A percentile compares a stretch with the other conserved stretches of the same genome.
phyloP scores from a whole-genome alignment of 2,113 vertebrate genomes.

The Dasyprocta punctata region DNA sequence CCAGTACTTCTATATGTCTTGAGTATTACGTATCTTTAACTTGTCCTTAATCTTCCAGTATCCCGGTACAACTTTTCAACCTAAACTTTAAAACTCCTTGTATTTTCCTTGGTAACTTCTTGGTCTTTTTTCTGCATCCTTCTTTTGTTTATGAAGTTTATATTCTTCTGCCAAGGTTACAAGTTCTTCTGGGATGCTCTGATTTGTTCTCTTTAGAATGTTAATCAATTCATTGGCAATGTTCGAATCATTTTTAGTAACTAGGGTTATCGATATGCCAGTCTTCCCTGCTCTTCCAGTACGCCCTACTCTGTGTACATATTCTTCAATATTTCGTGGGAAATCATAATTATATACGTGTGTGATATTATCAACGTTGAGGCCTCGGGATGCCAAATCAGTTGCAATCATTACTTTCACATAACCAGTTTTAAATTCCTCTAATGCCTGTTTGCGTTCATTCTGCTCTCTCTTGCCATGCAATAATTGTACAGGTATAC shows the following conservation, averaged over 20 bases:
- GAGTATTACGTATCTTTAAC: neutral
- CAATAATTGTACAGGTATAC: constrained; percentile 91
- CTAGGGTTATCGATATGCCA: constrained; percentile 89
- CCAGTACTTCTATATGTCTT: neutral
- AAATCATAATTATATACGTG: constrained; percentile 95
- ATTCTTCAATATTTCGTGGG: constrained; percentile 93
- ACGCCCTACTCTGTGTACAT: constrained; percentile 93
- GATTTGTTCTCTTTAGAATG: constrained; percentile 91
- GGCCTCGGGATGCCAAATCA: constrained; percentile 92
- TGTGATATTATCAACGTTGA: constrained; percentile 92
- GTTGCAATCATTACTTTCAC: constrained; percentile 93
- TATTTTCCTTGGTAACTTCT: neutral
- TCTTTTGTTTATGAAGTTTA: constrained; percentile 81
- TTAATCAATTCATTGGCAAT: constrained; percentile 90
- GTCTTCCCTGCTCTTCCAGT: constrained; percentile 93
- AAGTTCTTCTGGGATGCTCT: constrained; percentile 90
- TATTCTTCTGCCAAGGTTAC: constrained; percentile 89
- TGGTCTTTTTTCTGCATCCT: neutral
- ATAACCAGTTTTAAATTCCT: constrained; percentile 91
- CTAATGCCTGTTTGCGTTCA: constrained; percentile 92
- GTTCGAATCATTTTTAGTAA: constrained; percentile 90
- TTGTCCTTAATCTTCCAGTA: neutral
- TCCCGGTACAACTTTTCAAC: neutral
- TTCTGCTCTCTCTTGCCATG: constrained; percentile 92
- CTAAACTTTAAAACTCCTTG: neutral